Evolutionary conservation across 2,888 invertebrate species (phyloP).

Genomic region (Neoaliturus tenellus): DNA sequence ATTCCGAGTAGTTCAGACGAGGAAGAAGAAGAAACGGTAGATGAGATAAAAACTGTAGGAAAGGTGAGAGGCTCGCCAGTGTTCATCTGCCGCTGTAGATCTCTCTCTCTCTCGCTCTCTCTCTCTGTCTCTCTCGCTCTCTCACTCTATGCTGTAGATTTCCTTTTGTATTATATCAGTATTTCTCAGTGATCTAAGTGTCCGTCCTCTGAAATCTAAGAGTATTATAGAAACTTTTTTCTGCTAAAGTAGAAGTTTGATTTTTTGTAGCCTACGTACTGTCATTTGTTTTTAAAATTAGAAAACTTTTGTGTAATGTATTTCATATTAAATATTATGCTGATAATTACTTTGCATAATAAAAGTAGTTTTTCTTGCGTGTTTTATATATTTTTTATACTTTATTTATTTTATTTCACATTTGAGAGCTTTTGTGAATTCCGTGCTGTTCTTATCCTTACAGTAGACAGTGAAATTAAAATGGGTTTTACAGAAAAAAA

Average conservation of each 20-base stretch:
- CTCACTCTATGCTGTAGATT: constrained; percentile 14
- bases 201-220: not conserved
- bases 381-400: too few species aligned
- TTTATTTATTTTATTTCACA: too few species aligned
- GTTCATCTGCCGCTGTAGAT: not conserved
- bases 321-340: too few species aligned
- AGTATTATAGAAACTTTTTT: not conserved
- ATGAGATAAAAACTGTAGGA: constrained; percentile 57
- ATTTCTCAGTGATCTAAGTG: not conserved
- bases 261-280: not conserved
- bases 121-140: not conserved
- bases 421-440: too few species aligned
- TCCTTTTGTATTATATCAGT: constrained; percentile 1
- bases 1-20: constrained; percentile 58
- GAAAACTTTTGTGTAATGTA: too few species aligned
- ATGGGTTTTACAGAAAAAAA: too few species aligned
- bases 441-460: too few species aligned
- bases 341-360: too few species aligned
- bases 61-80: constrained; percentile 45
- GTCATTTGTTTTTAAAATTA: not conserved
- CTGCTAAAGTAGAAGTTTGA: not conserved
- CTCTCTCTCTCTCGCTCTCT: too few species aligned
- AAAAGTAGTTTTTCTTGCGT: too few species aligned
- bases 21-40: constrained; percentile 57
- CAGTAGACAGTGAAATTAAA: too few species aligned